Evolutionary conservation across 2,888 invertebrate species (phyloP), one percentile per base, ranked within the genome.

Genomic region (Yponomeuta plumbellus): DNA sequence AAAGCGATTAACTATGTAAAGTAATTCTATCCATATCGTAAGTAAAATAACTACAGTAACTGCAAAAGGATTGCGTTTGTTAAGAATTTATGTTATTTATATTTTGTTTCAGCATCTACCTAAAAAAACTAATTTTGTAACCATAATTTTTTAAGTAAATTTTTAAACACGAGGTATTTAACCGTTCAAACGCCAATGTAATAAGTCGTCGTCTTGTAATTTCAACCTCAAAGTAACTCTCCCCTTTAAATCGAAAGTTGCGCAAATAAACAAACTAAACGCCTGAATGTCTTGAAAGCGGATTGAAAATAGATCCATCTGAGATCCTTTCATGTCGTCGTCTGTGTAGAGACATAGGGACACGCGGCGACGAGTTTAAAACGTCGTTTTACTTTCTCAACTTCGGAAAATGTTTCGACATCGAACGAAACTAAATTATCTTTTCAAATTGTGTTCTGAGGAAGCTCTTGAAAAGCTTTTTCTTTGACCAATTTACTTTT

Each of bases 281-380:
- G 77, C 72, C 78, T 77, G 72, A 70, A 72, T 72, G 71, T 65
- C 79, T 82, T 88, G 86, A 88, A 89, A 89, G 88, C 79, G 87
- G 72, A 62, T 80, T 83, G 78, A 81, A 90, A 90, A 90, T 90
- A 90, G 90, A 88, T 78, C 76, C 81, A 80, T 84, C 80, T 80
- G 83, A 80, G 84, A 81, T 82, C 88, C 89, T 90, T 90, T 88
- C 84, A 88, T 84, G 88, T 88, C 74, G 80, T 76, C 78, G 71
- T 52, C 76, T 73, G 74, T 76, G 73, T 75, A 73, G 44, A 52
- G 44, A 52, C 44, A 52, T 52, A 34, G 34, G 8, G 34, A 34
- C 34, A 34, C 23, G 23, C 13, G 44, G 57, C 64, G 56, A 64
- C 57, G 23, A 56, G 22, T 26, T 34, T 23, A 34, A 34, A 61